Evolutionary conservation across 2,113 vertebrate species (phyloP).

Genomic region (Stictonetta naevosa): DNA sequence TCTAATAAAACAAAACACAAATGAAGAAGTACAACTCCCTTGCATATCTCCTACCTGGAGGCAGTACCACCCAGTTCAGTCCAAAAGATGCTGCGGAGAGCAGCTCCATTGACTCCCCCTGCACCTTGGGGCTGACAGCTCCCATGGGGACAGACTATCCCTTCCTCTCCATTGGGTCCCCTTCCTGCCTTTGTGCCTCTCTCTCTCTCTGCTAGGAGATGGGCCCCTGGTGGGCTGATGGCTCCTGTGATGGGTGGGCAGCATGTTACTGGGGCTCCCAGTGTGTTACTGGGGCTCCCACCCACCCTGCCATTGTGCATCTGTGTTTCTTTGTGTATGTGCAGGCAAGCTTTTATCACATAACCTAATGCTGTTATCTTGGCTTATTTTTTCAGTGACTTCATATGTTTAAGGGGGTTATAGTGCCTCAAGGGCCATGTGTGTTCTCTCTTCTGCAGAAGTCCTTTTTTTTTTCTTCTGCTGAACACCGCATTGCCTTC

Average conservation of each 20-base stretch:
- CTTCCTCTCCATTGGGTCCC: not conserved
- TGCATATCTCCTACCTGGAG: not conserved
- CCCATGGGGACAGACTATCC: not conserved
- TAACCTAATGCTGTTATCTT: not conserved
- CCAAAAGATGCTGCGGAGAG: not conserved
- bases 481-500: not conserved
- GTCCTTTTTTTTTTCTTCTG: not conserved
- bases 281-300: not conserved
- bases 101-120: not conserved
- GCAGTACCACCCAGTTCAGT: not conserved
- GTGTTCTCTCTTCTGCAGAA: not conserved
- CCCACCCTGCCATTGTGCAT: fast-evolving
- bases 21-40: not conserved
- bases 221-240: not conserved
- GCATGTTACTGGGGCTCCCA: not conserved
- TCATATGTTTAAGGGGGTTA: not conserved
- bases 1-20: not conserved
- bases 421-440: not conserved
- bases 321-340: not conserved
- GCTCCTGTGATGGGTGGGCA: not conserved
- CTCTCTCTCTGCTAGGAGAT: not conserved
- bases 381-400: not conserved
- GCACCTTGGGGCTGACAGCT: not conserved
- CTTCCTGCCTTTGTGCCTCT: not conserved
- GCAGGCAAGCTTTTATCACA: not conserved